These are phyloP conservation scores for Thalassoma bifasciatum DNA, from an alignment of 2,113 vertebrate genomes.

Conservation along the genomic window DNA sequence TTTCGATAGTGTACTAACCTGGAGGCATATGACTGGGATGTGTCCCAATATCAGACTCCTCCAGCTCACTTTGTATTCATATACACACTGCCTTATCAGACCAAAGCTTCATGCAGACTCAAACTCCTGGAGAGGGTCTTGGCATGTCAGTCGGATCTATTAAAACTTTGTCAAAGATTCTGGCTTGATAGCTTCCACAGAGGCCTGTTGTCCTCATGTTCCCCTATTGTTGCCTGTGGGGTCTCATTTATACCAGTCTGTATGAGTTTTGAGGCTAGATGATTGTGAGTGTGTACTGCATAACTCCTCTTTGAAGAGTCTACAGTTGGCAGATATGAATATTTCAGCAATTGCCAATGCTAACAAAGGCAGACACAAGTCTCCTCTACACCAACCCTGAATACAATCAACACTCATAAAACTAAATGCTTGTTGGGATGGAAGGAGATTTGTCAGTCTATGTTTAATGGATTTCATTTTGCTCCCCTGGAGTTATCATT, in stretches of 20 bases:
- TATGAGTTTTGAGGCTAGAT: conserved; percentile 20
- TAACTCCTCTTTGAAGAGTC: conserved; percentile 25
- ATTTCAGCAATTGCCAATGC: conserved; percentile 43
- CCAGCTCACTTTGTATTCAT: conserved; percentile 66
- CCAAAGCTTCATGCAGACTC: conserved; percentile 50
- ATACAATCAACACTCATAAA: conserved; percentile 65
- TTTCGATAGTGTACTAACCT: conserved; percentile 74
- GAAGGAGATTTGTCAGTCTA: conserved; percentile 70
- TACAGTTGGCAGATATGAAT: conserved; percentile 59
- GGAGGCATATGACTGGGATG: conserved; percentile 64
- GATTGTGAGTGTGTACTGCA: conserved; percentile 8
- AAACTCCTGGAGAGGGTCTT: conserved; percentile 47
- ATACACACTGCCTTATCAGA: conserved; percentile 64
- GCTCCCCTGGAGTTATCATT: conserved; percentile 69
- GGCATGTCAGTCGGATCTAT: conserved; percentile 45
- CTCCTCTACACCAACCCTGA: conserved; percentile 41
- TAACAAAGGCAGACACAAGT: conserved; percentile 51
- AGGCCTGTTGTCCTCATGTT: conserved; percentile 42
- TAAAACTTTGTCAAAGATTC: conserved; percentile 53
- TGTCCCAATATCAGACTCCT: conserved; percentile 63
- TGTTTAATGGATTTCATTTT: conserved; percentile 70
- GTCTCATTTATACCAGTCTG: conserved; percentile 39
- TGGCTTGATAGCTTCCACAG: conserved; percentile 43
- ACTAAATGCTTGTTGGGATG: conserved; percentile 60
- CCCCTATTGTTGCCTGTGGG: conserved; percentile 22